Evolutionary conservation across 2,888 invertebrate genomes (phyloP), one percentile per base, ranked within the genome.

Genomic region (Phyllotreta striolata): DNA sequence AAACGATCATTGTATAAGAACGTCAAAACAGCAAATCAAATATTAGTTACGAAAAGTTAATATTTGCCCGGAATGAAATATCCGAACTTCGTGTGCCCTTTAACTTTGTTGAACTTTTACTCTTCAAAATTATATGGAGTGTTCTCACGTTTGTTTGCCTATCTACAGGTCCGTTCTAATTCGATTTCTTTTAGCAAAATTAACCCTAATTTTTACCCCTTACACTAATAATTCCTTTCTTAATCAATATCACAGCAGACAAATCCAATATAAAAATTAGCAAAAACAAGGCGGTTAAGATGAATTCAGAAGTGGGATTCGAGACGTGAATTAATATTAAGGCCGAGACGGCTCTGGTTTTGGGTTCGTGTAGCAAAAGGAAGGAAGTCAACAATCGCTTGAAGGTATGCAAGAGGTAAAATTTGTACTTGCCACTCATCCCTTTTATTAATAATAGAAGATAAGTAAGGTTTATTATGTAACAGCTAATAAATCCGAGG

Each of bases 371-470:
- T 62, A 55, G 67, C 63, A 68, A 64, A 65, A 70, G 68, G 68
- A 72, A 73, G 73, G 74, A 75, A 74, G 74, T 66, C 72, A 75
- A 73, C 72, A 74, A 75, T 74, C 68, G 74, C 75, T 73, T 55
- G 69, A 72, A 73, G 75, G 73, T 70, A 71, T 67, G 46, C 34
- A 67, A 71, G 71, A 71, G 68, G 69, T 69, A 66, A 66, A 69
- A 64, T 66, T 62, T 59, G 43, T 46, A 46, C 59, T 58, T 64
- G 56, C 71, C 72, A 67, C 69, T 69, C 68, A 62, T 68, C 68
- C 64, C 64, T 66, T 66, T 66, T 66, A 64, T 68, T 68, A 64
- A 58, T 62, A 65, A 43, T 57, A 49, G 59, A 59, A 14, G 51
- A 62, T 64, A 62, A 64, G 60, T 62, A 62, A 66, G 57, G 68